phyloP scores from a whole-genome alignment of 2,888 invertebrate species.

The Drosophila anomelani region DNA sequence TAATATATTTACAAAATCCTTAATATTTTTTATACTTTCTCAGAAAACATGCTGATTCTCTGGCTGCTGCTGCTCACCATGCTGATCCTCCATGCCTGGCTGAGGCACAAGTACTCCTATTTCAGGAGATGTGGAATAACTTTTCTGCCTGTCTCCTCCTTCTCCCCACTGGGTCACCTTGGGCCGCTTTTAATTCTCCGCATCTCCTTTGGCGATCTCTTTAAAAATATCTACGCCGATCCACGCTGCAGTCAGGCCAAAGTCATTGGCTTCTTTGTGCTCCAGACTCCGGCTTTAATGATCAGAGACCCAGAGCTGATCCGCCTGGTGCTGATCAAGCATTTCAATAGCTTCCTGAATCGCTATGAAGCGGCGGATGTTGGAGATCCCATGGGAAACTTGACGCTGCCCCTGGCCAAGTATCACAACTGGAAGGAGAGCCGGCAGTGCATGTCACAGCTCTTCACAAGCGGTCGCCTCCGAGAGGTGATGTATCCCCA shows the following conservation, averaged over 20 bases:
- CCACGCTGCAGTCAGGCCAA: constrained; percentile 51
- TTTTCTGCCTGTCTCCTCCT: constrained; percentile 71
- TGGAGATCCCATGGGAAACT: constrained; percentile 69
- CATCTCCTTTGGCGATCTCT: constrained; percentile 79
- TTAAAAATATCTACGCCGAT: constrained; percentile 81
- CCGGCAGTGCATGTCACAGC: constrained; percentile 71
- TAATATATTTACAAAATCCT: background rate
- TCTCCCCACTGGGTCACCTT: constrained; percentile 84
- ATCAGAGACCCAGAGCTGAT: constrained; percentile 84
- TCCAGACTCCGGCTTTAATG: constrained; percentile 85
- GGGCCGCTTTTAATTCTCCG: constrained; percentile 77
- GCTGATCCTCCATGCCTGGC: constrained; percentile 40
- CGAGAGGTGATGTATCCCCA: constrained; percentile 81
- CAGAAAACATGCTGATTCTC: constrained; percentile 38
- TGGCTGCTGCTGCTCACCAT: constrained; percentile 40
- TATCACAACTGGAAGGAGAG: constrained; percentile 77
- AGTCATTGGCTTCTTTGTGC: constrained; percentile 82
- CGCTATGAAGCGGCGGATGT: constrained; percentile 80
- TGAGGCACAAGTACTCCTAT: constrained; percentile 61
- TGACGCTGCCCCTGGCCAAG: constrained; percentile 77
- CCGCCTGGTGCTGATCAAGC: constrained; percentile 83
- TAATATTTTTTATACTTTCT: background rate
- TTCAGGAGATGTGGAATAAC: constrained; percentile 77
- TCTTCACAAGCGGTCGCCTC: constrained; percentile 76
- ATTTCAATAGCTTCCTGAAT: constrained; percentile 76